Conservation (phyloP, 1,140 invertebrate genomes). For the Papilio glaucus region DNA sequence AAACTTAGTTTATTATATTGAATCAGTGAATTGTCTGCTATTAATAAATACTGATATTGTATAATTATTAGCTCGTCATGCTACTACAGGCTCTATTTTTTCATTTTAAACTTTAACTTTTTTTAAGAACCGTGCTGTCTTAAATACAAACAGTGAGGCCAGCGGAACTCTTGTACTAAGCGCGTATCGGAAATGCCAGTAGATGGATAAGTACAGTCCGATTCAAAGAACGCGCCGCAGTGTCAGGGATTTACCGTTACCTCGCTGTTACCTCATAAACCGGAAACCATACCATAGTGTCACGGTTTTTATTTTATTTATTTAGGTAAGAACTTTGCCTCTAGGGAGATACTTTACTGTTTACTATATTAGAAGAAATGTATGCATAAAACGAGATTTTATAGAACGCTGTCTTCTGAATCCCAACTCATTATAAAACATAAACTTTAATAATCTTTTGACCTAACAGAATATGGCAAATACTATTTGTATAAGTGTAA, state of each 20-base stretch:
- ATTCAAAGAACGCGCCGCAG: conserved; percentile 20
- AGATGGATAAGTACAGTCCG: conserved; percentile 9
- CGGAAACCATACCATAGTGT: conserved; percentile 12
- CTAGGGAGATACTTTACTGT: not conserved
- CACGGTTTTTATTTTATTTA: conserved; percentile 20
- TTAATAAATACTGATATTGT: no score
- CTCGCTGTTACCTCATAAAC: conserved; percentile 24
- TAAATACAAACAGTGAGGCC: not conserved
- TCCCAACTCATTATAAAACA: no score
- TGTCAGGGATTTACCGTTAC: conserved; percentile 29
- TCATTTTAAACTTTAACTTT: no score
- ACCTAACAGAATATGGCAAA: no score
- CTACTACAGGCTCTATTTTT: no score
- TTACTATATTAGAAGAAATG: not conserved
- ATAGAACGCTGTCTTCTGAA: no score
- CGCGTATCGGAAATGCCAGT: conserved; percentile 25
- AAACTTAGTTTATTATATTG: no score
- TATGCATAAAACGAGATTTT: no score
- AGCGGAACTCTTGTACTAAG: not conserved
- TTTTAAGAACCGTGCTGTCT: not conserved
- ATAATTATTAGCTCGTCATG: no score
- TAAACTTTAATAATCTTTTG: no score
- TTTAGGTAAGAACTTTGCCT: not conserved
- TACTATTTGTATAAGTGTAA: no score
- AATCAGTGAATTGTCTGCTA: no score